Evolutionary conservation across 2,888 invertebrate species (phyloP).

Genomic region (Labia minor): DNA sequence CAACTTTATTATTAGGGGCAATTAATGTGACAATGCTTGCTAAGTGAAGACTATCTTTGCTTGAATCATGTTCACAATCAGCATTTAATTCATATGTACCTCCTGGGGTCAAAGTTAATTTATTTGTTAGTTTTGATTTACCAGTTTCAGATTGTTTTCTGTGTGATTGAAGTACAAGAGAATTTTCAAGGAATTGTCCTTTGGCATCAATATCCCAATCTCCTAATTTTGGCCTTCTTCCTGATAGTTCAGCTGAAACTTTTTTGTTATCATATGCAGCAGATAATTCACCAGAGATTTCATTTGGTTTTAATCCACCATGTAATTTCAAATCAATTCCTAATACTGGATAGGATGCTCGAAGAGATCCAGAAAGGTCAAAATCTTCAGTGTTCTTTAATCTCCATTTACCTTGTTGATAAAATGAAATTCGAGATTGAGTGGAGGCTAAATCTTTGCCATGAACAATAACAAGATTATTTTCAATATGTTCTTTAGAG

Average conservation of each 20-base stretch:
- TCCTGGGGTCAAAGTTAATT: constrained; percentile 46
- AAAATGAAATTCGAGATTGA: constrained; percentile 43
- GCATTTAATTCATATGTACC: constrained; percentile 53
- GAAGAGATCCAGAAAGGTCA: constrained; percentile 32
- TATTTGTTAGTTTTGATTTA: constrained; percentile 52
- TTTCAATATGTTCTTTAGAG: constrained; percentile 34
- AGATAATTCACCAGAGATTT: constrained; percentile 45
- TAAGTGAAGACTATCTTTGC: constrained; percentile 34
- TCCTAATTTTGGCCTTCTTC: neutral
- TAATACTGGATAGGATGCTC: constrained; percentile 45
- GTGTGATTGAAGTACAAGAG: neutral
- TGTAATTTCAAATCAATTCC: constrained; percentile 44
- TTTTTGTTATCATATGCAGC: constrained; percentile 48
- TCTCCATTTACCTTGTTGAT: constrained; percentile 36
- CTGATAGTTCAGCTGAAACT: constrained; percentile 36
- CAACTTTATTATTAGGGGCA: neutral
- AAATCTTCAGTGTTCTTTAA: constrained; percentile 35
- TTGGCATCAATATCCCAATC: constrained; percentile 35
- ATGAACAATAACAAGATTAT: constrained; percentile 47
- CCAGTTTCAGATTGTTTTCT: constrained; percentile 29
- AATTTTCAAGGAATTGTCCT: constrained; percentile 22
- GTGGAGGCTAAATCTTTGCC: constrained; percentile 49
- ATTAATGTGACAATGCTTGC: constrained; percentile 33
- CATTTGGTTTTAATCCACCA: constrained; percentile 46
- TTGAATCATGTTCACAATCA: constrained; percentile 41